Percentiles rank a stretch among this genome's conserved stretches.
phyloP scores from a whole-genome alignment of 2,797 vertebrate species.

The Chiroxiphia lanceolata region DNA sequence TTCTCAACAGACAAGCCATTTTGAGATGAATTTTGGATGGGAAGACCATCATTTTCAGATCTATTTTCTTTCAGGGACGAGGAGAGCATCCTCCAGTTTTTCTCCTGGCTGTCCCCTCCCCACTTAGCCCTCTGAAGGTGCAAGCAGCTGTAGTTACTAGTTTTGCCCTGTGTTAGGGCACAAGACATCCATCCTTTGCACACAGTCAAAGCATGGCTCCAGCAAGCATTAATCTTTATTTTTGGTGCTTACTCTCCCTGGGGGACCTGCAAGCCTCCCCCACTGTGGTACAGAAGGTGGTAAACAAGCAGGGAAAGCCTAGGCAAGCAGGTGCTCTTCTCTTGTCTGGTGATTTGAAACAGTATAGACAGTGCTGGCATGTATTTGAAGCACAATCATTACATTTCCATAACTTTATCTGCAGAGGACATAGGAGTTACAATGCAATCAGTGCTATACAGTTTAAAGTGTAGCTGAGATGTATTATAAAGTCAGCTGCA shows the following conservation, averaged over 20 bases:
- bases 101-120: not conserved
- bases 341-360: constrained; percentile 14
- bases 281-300: not conserved
- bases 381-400: constrained; percentile 15
- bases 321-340: constrained; percentile 23
- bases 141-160: not conserved
- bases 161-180: not conserved
- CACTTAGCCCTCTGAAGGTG: not conserved
- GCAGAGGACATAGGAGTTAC: constrained; percentile 47
- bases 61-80: not conserved
- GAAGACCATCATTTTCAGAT: not conserved
- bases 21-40: not conserved
- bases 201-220: not conserved
- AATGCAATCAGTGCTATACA: constrained; percentile 66
- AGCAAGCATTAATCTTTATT: not conserved
- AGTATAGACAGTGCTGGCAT: not conserved
- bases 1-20: not conserved
- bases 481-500: constrained; percentile 65
- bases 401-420: constrained; percentile 58
- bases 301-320: not conserved
- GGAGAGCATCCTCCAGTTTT: not conserved
- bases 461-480: constrained; percentile 33
- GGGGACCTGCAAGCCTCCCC: not conserved
- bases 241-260: not conserved
- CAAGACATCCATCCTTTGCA: not conserved